Evolutionary conservation across 2,888 invertebrate genomes (phyloP).

Genomic region (Agrochola litura): DNA sequence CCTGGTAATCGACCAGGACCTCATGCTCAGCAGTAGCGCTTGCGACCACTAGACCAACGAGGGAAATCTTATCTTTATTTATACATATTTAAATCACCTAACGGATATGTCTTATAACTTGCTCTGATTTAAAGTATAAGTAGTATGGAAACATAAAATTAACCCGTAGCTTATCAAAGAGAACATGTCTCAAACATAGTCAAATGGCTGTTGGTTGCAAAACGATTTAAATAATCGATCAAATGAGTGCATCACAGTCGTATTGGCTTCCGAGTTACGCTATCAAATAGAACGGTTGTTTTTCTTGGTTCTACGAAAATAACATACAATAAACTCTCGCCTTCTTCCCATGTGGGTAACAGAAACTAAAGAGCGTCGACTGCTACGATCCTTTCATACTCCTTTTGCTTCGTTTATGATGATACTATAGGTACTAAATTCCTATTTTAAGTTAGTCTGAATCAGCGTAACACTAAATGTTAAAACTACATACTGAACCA

Average conservation of each 20-base stretch:
- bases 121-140: background rate
- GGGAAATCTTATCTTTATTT: background rate
- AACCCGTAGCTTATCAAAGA: slow-evolving; percentile 4
- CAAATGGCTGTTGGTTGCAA: background rate
- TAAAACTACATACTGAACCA: slow-evolving; percentile 7
- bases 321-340: background rate
- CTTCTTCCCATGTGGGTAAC: too few species aligned
- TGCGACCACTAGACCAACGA: background rate
- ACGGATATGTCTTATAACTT: slow-evolving; percentile 9
- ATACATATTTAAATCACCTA: background rate
- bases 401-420: background rate
- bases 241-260: background rate
- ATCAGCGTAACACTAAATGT: background rate
- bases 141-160: slow-evolving; percentile 18
- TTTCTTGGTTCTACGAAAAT: background rate
- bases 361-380: background rate
- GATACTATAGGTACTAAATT: background rate
- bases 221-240: background rate
- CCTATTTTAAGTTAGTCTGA: background rate
- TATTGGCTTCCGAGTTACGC: background rate
- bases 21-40: background rate
- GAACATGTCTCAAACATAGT: background rate
- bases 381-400: background rate
- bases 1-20: background rate
- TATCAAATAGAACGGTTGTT: background rate